Base-by-base conservation (phyloP, 2,888 invertebrate species). In the Conchocele bisecta region DNA sequence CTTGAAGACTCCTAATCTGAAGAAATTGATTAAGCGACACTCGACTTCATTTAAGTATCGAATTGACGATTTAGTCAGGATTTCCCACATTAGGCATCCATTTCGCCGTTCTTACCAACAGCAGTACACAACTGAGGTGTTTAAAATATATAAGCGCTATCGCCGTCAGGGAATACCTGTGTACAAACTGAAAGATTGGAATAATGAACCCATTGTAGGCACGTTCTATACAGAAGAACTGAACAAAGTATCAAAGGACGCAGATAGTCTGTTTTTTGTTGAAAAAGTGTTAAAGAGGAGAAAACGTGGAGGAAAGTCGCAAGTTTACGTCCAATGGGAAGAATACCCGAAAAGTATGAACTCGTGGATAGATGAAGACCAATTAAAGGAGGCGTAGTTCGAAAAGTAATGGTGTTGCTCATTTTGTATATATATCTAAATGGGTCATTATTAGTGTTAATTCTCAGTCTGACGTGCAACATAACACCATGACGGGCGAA, bases 1-100 rank as follows among this genome's bases (percentile, higher is more conserved):
- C 53, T 17, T 46, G 35, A 37, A 46, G 26, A 46, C 13, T 9
- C 7, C 1, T 35, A 20, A 37, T 17, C 41, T 29, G n/a, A n/a
- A 28, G 6, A 48, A 15, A 22, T 22, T 9, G 7, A n/a, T n/a
- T n/a, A 42, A 42, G 22, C n/a, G 42, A 22, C 48, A 22, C n/a
- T 26, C 9, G 13, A 9, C 48, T 24, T 20, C 26, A 4, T 46
- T 48, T 42, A 65, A 50, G 41, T 64, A 44, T 24, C 53, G 39
- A 35, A 28, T 53, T 13, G 42, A 33, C 0, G 54, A 64, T 26
- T 13, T 29, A 20, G 58, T 58, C 13, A 42, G 58, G 31, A 42
- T 46, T 20, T 33, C 42, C 13, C 20, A 44, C 24, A 11, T 58
- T 11, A 54, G 37, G 22, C 37, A 54, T 54, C 37, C 37, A 4